phyloP scores from a whole-genome alignment of 2,113 vertebrate species.

The Laterallus jamaicensis region DNA sequence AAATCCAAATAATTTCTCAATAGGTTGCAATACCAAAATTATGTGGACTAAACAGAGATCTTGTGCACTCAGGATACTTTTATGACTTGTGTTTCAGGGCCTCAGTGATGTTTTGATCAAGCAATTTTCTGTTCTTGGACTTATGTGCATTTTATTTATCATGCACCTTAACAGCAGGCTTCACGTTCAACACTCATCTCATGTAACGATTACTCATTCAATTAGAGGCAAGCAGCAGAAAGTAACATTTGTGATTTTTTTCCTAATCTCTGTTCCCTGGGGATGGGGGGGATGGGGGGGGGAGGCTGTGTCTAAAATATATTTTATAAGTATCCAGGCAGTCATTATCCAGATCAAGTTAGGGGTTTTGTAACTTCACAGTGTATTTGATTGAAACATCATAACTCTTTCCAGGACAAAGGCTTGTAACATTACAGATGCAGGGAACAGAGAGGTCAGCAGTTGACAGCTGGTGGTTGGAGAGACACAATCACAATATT shows the following conservation, averaged over 20 bases:
- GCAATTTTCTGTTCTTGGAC: background rate
- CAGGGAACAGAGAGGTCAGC: conserved; percentile 71
- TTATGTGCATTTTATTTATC: conserved; percentile 31
- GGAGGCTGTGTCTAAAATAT: conserved; percentile 7
- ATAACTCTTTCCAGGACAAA: conserved; percentile 75
- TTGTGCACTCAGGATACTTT: background rate
- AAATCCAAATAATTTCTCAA: conserved; percentile 35
- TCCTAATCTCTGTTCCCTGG: background rate
- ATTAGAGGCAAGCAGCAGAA: conserved; percentile 48
- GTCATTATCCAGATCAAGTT: conserved; percentile 64
- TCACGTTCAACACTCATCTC: background rate
- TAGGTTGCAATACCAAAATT: conserved; percentile 1
- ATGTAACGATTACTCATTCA: conserved; percentile 26
- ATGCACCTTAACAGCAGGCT: background rate
- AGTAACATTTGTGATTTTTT: background rate
- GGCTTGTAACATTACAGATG: conserved; percentile 69
- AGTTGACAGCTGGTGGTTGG: conserved; percentile 72
- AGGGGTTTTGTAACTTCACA: conserved; percentile 70
- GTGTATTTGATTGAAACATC: conserved; percentile 70
- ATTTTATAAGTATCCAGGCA: conserved; percentile 54
- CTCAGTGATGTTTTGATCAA: background rate
- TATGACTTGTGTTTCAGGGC: background rate
- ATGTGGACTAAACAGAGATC: conserved; percentile 3
- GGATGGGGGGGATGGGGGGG: no score
- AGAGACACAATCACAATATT: conserved; percentile 60